phyloP scores from a whole-genome alignment of 2,113 vertebrate species.

The Leptobrachium ailaonicum region DNA sequence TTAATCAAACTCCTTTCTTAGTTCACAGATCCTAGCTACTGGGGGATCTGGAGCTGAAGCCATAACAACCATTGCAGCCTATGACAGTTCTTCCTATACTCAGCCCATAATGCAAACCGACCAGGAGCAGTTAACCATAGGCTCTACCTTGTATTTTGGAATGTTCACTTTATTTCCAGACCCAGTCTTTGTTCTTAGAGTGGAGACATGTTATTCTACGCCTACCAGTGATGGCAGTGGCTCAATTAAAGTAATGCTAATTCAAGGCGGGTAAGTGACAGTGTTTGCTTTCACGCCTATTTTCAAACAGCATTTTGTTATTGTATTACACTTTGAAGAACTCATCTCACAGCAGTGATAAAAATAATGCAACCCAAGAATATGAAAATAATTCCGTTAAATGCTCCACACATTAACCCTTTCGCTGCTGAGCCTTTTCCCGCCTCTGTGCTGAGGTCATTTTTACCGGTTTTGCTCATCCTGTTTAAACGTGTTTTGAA shows the following conservation, averaged over 20 bases:
- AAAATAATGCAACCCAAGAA: too few species aligned
- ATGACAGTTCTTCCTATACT: conserved; percentile 48
- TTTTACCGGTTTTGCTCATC: too few species aligned
- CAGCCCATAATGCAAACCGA: conserved; percentile 36
- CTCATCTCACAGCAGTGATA: too few species aligned
- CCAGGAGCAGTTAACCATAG: conserved; percentile 30
- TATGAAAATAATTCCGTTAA: too few species aligned
- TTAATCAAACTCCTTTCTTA: neutral
- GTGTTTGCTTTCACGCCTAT: too few species aligned
- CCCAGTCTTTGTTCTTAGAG: conserved; percentile 22
- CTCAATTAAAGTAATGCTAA: conserved; percentile 4
- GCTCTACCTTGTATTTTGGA: conserved; percentile 33
- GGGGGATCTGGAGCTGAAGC: conserved; percentile 37
- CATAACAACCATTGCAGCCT: conserved; percentile 46
- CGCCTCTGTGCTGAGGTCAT: too few species aligned
- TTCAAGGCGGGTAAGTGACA: conserved; percentile 26
- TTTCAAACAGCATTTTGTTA: too few species aligned
- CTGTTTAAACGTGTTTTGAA: too few species aligned
- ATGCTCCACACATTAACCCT: too few species aligned
- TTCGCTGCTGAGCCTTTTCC: too few species aligned
- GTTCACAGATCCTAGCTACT: conserved; percentile 48
- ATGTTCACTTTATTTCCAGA: conserved; percentile 16
- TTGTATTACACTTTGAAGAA: too few species aligned
- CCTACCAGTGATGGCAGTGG: conserved; percentile 15
- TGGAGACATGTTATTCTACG: conserved; percentile 18